Percentiles rank a stretch among this genome's conserved stretches.
Conservation (phyloP, 2,113 vertebrate genomes). For the Salminus brasiliensis region DNA sequence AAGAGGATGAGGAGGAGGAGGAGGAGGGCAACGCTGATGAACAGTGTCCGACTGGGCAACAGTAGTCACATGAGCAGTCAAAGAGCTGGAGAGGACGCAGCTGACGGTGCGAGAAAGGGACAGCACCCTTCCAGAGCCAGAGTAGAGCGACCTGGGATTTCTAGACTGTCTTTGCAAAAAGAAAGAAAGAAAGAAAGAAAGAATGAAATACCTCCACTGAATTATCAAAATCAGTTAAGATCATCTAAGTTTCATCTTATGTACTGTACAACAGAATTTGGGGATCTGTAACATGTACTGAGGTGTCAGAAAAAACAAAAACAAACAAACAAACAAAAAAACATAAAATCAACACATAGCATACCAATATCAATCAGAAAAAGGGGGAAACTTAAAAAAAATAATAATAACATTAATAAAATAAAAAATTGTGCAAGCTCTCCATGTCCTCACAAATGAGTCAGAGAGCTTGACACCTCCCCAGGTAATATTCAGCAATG, state of each 20-base stretch:
- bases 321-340: too few species aligned
- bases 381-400: constrained; percentile 23
- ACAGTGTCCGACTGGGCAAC: constrained; percentile 78
- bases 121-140: constrained; percentile 43
- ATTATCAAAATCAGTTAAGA: constrained; percentile 40
- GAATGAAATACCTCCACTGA: not conserved
- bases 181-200: not conserved
- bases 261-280: constrained; percentile 36
- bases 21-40: constrained; percentile 52
- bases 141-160: constrained; percentile 44
- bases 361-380: constrained; percentile 46
- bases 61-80: constrained; percentile 69
- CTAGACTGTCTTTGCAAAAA: constrained; percentile 17
- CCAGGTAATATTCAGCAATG: constrained; percentile 57
- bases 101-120: constrained; percentile 58
- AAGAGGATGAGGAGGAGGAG: constrained; percentile 15
- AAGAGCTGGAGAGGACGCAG: constrained; percentile 61
- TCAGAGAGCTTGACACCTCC: constrained; percentile 24
- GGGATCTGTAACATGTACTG: constrained; percentile 37
- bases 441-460: constrained; percentile 9
- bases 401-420: not conserved
- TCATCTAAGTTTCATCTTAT: constrained; percentile 33
- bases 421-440: constrained; percentile 14
- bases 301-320: constrained; percentile 20
- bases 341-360: constrained; percentile 35